Conservation (phyloP, 1,140 invertebrate species). For the Lepidotrigona ventralis region DNA sequence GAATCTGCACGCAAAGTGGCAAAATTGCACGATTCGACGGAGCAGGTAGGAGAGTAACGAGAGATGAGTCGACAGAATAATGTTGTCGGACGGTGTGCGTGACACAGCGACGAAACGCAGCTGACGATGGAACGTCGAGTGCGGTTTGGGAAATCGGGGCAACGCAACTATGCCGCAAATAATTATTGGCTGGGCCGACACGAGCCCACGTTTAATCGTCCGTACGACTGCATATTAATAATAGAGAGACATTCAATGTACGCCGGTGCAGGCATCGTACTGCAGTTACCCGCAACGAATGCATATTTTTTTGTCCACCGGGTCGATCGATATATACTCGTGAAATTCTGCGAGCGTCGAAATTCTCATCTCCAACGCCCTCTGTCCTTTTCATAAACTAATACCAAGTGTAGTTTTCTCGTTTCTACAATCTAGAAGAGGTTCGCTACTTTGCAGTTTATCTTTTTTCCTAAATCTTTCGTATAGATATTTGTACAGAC, state of each 20-base stretch:
- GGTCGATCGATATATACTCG: slow-evolving; percentile 45
- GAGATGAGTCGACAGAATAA: slow-evolving; percentile 49
- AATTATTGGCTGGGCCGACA: slow-evolving; percentile 53
- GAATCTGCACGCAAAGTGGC: not conserved
- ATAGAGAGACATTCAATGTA: slow-evolving; percentile 46
- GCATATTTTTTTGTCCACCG: slow-evolving; percentile 46
- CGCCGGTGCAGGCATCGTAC: slow-evolving; percentile 22
- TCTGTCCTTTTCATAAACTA: slow-evolving; percentile 9
- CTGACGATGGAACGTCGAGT: slow-evolving; percentile 47
- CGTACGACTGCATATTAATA: slow-evolving; percentile 65
- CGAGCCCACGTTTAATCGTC: slow-evolving; percentile 62
- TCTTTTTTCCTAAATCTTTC: too few relatives aligned
- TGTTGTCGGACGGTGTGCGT: slow-evolving; percentile 21
- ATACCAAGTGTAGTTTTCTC: too few relatives aligned
- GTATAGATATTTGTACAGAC: too few relatives aligned
- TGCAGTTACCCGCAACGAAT: slow-evolving; percentile 50
- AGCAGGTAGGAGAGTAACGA: slow-evolving; percentile 41
- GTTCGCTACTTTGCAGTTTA: too few relatives aligned
- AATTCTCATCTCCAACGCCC: slow-evolving; percentile 29
- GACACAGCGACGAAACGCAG: not conserved
- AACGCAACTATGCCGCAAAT: slow-evolving; percentile 64
- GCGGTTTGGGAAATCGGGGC: slow-evolving; percentile 58
- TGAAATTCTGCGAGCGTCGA: slow-evolving; percentile 45
- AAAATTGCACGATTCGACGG: slow-evolving; percentile 34
- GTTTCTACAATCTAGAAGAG: too few relatives aligned